Conservation (phyloP, 2,113 vertebrate species). For the Xiphophorus couchianus region DNA sequence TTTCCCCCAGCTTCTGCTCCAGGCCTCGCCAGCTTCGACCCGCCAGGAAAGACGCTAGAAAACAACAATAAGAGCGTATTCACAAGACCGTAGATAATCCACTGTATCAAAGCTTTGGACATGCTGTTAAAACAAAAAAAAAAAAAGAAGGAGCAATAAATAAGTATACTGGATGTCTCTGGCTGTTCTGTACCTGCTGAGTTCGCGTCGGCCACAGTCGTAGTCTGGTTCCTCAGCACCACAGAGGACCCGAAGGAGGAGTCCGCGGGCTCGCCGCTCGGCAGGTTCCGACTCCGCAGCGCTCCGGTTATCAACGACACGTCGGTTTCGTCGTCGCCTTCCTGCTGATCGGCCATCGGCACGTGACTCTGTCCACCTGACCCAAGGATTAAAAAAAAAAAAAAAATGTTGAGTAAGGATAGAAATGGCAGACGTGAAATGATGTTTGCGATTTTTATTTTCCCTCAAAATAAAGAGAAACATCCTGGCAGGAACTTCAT, state of each 20-base stretch:
- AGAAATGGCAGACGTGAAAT: background rate
- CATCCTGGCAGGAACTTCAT: background rate
- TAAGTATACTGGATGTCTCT: background rate
- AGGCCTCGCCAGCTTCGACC: slow-evolving; percentile 92
- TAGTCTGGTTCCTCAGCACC: slow-evolving; percentile 79
- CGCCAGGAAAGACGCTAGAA: slow-evolving; percentile 87
- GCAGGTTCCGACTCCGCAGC: slow-evolving; percentile 71
- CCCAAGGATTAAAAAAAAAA: background rate
- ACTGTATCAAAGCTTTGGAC: background rate
- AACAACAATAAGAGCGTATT: background rate
- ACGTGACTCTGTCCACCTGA: slow-evolving; percentile 86
- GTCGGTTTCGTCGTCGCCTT: slow-evolving; percentile 68
- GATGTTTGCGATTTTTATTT: background rate
- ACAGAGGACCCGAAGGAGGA: slow-evolving; percentile 62
- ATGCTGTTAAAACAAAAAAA: background rate
- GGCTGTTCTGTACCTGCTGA: slow-evolving; percentile 83
- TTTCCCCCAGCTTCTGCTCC: slow-evolving; percentile 89
- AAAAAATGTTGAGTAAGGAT: too few species aligned
- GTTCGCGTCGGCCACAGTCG: slow-evolving; percentile 80
- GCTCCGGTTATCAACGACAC: slow-evolving; percentile 91
- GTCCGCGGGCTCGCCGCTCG: slow-evolving; percentile 2
- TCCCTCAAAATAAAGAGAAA: too few species aligned
- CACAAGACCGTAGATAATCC: background rate
- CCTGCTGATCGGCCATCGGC: slow-evolving; percentile 72
- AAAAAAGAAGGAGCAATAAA: background rate